These are phyloP conservation scores for Axea sp. DNA, from an alignment of 2,888 invertebrate species.

Conservation along the genomic window DNA sequence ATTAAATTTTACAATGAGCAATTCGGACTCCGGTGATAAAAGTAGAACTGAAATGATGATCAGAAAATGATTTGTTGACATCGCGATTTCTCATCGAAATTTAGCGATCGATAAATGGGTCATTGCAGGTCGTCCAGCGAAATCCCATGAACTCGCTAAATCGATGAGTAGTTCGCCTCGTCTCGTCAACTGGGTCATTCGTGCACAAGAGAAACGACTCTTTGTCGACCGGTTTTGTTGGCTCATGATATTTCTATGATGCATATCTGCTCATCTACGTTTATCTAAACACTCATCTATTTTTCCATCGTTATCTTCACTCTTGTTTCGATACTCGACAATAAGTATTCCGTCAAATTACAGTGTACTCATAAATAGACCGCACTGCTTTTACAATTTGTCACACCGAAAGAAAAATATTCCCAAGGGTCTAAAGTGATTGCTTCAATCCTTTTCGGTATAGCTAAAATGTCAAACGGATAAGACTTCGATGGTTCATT, in stretches of 20 bases:
- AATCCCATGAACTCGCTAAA: constrained; percentile 64
- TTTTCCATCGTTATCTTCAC: constrained; percentile 7
- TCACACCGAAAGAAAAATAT: too few relatives aligned
- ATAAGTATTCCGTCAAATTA: constrained; percentile 4
- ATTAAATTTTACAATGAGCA: too few relatives aligned
- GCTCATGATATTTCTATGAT: constrained; percentile 49
- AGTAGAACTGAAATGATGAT: too few relatives aligned
- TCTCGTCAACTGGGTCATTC: constrained; percentile 69
- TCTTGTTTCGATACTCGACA: constrained; percentile 1
- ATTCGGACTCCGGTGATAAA: too few relatives aligned
- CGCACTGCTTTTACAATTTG: too few relatives aligned
- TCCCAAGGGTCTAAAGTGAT: too few relatives aligned
- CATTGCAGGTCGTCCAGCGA: constrained; percentile 67
- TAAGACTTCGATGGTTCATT: too few relatives aligned
- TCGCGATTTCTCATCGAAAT: constrained; percentile 65
- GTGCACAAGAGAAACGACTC: constrained; percentile 59
- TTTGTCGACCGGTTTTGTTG: constrained; percentile 42
- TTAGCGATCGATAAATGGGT: constrained; percentile 71
- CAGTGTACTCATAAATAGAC: too few relatives aligned
- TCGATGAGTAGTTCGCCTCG: constrained; percentile 58
- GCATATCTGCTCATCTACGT: constrained; percentile 34
- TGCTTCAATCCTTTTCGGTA: too few relatives aligned
- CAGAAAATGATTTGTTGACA: constrained; percentile 40
- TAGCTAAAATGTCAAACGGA: too few relatives aligned
- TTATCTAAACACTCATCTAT: constrained; percentile 30